These are phyloP conservation scores for Drosophila prostipennis DNA, from an alignment of 2,888 invertebrate genomes.

Conservation along the genomic window DNA sequence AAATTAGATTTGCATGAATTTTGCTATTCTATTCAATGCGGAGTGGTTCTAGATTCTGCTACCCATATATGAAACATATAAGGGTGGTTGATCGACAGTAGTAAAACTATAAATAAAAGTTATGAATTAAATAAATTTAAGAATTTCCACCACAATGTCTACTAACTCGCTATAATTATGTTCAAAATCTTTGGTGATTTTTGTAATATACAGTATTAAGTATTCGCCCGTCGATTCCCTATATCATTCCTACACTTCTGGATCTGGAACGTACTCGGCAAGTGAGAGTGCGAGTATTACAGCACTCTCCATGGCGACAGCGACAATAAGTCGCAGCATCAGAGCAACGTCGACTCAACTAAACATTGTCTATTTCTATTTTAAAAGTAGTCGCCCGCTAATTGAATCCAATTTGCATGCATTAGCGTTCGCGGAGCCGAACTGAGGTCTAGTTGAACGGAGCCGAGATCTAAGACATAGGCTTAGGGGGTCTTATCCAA, in stretches of 20 bases:
- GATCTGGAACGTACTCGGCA: slow-evolving; percentile 6
- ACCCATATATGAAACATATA: not conserved
- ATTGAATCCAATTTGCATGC: slow-evolving; percentile 76
- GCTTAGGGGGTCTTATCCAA: slow-evolving; percentile 1
- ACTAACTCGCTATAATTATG: too few species aligned
- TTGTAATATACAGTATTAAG: not conserved
- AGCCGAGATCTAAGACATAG: slow-evolving; percentile 15
- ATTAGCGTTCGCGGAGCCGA: slow-evolving; percentile 57
- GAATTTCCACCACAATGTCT: too few species aligned
- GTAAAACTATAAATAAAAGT: too few species aligned
- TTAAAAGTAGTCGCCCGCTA: slow-evolving; percentile 57
- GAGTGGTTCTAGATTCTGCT: not conserved
- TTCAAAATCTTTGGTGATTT: too few species aligned
- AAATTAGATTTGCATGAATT: slow-evolving; percentile 40
- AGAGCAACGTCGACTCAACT: slow-evolving; percentile 13
- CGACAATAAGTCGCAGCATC: slow-evolving; percentile 15
- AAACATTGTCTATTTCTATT: slow-evolving; percentile 52
- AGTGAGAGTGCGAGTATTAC: slow-evolving; percentile 25
- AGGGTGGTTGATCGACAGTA: not conserved
- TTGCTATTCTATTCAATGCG: slow-evolving; percentile 3
- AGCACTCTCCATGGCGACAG: slow-evolving; percentile 19
- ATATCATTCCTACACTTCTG: too few species aligned
- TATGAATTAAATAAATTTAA: too few species aligned
- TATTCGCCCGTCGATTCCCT: not conserved
- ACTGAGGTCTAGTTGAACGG: slow-evolving; percentile 3